Base-by-base conservation (phyloP, 1,140 invertebrate genomes). In the Papilio aristodemus region DNA sequence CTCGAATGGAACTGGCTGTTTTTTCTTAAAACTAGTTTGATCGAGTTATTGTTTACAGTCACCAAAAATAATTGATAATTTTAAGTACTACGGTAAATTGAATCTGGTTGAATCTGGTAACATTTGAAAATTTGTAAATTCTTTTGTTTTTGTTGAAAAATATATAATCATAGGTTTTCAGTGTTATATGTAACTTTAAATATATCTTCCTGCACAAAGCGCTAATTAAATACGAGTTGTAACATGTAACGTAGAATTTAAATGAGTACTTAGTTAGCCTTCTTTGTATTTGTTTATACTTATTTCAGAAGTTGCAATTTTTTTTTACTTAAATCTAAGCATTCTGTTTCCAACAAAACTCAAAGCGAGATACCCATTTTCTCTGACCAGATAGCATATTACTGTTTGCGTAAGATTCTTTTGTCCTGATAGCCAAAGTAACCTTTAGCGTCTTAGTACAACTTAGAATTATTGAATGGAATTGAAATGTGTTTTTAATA, bases 21-120 rank as follows among this genome's bases (percentile, higher is more conserved):
- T 68, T 71, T 72, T 58, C 43, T 50, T 17, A 19, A 14, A 71
- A 67, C 76, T 68, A 68, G 78, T 70, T 66, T 71, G 19, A 72
- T 72, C 74, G n/a, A 59, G 72, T 74, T 64, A 36, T 3, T 10
- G 7, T 39, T 66, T 68, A 46, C 50, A 41, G 62, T 37, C 17
- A 9, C 59, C 4, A 39, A 37, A 38, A 62, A 38, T 37, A 38
- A 0, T 60, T 60, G 5, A 37, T 14, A 36, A 7, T 59, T 59
- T 59, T 14, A 37, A 46, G n/a, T 17, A 14, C 17, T 1, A 4
- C 9, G 6, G 27, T 50, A 9, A 50, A 54, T 13, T 22, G 11
- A 25, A 22, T 9, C 17, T 54, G 9, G 37, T 69, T 70, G 72
- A n/a, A 71, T 64, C 72, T 62, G 41, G 67, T 71, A 59, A 46